Evolutionary conservation across 2,113 vertebrate genomes (phyloP).

Genomic region (Oophaga pumilio): DNA sequence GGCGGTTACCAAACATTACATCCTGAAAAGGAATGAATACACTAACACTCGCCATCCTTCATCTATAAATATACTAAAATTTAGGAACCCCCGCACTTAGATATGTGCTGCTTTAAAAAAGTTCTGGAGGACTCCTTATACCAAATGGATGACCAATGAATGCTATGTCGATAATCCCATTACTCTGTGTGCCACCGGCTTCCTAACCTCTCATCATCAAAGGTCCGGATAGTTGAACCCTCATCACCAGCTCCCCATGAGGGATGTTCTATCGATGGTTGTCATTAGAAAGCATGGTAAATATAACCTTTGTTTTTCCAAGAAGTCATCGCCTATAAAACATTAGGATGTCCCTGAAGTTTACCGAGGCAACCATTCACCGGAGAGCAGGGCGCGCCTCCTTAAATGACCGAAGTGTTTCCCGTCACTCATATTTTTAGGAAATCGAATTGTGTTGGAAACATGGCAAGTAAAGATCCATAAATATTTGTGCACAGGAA

Average conservation of each 20-base stretch:
- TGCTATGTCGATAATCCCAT: background rate
- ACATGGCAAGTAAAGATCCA: constrained; percentile 48
- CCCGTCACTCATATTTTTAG: constrained; percentile 17
- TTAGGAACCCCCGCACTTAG: no score
- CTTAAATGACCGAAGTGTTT: background rate
- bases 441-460: constrained; percentile 55
- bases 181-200: background rate
- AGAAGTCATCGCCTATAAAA: background rate
- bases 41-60: no score
- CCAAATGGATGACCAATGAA: background rate
- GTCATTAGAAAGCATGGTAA: background rate
- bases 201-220: background rate
- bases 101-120: no score
- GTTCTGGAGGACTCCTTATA: background rate
- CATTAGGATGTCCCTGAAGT: background rate
- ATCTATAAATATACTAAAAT: no score
- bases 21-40: no score
- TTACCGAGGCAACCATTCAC: background rate
- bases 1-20: no score
- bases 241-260: background rate
- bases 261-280: background rate
- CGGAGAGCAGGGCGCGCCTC: background rate
- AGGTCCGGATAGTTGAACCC: background rate
- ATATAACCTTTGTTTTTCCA: background rate
- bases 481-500: constrained; percentile 56